Conservation (phyloP, 2,113 vertebrate species). For the Calidris pygmaea region DNA sequence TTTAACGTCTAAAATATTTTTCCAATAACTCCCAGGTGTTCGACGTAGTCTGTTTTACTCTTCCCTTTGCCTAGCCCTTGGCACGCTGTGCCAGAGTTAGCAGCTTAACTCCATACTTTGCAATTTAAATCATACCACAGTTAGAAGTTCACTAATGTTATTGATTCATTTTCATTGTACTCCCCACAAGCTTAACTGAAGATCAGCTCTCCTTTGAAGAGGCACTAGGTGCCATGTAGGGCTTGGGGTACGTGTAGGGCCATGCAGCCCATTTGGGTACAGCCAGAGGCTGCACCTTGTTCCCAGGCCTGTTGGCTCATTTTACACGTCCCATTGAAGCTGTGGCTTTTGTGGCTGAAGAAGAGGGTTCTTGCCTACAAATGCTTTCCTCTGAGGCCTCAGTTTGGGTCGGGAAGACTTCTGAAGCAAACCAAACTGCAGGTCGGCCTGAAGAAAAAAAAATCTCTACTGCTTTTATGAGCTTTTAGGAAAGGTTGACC, state of each 20-base stretch:
- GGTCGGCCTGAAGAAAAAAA: not conserved
- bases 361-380: not conserved
- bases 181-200: not conserved
- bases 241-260: not conserved
- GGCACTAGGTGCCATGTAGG: not conserved
- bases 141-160: not conserved
- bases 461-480: not conserved
- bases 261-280: not conserved
- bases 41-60: not conserved
- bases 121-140: not conserved
- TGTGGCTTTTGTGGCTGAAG: not conserved
- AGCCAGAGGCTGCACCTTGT: not conserved
- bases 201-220: not conserved
- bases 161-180: accelerated
- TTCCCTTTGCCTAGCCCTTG: not conserved
- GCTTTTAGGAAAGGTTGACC: not conserved
- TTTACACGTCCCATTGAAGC: not conserved
- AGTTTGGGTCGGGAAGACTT: not conserved
- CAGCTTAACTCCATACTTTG: not conserved
- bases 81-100: accelerated
- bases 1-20: not conserved
- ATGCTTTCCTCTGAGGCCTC: not conserved
- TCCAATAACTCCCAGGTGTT: not conserved
- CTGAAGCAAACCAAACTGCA: not conserved
- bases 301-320: not conserved